phyloP scores from a whole-genome alignment of 1,140 invertebrate species.

The Pseudobourletiella spinata region DNA sequence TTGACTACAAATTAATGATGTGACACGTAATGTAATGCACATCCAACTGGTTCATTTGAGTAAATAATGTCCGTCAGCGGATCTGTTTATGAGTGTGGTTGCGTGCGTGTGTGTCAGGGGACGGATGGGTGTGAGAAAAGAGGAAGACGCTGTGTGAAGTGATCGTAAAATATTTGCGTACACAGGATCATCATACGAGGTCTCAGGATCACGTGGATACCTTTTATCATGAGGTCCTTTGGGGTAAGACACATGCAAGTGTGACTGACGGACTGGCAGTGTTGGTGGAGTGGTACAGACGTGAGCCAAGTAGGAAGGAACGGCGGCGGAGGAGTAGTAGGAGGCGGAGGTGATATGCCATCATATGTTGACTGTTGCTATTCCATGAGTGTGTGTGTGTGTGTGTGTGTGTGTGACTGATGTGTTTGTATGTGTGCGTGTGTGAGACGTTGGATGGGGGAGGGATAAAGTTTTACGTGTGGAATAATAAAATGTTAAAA shows the following conservation, averaged over 20 bases:
- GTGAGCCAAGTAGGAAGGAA: neutral
- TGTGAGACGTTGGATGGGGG: neutral
- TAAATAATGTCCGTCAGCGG: constrained; percentile 7
- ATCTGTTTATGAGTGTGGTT: constrained; percentile 3
- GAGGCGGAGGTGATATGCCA: neutral
- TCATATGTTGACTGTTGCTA: neutral
- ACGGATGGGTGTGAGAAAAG: no score
- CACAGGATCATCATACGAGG: no score
- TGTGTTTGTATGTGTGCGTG: neutral
- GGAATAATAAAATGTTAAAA: constrained; percentile 3
- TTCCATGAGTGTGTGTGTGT: neutral
- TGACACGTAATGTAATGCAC: neutral
- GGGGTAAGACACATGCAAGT: no score
- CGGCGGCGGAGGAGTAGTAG: neutral
- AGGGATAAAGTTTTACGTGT: neutral
- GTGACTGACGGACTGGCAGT: no score
- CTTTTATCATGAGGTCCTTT: no score
- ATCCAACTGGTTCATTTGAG: constrained; percentile 9
- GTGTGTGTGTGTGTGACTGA: neutral
- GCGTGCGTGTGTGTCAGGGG: no score
- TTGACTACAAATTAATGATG: constrained; percentile 11
- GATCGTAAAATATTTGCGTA: no score
- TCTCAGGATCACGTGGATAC: no score
- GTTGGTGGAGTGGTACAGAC: no score
- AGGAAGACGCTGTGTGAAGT: no score